Evolutionary conservation across 2,888 invertebrate genomes (phyloP).

Genomic region (Odontocolon sp.): DNA sequence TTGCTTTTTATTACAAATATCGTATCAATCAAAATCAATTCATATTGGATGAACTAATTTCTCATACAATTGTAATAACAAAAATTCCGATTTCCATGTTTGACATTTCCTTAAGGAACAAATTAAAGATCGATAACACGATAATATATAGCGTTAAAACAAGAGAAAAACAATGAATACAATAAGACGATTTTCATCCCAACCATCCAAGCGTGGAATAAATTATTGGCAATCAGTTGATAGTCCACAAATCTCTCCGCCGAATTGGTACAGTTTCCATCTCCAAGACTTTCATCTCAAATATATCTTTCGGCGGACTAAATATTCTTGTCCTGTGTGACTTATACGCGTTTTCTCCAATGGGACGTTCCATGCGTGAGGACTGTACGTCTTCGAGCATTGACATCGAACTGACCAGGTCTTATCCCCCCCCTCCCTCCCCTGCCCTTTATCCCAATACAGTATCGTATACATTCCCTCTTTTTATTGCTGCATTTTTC

Average conservation of each 20-base stretch:
- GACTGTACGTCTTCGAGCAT: conserved; percentile 13
- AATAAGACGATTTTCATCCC: conserved; percentile 10
- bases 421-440: background rate
- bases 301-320: conserved; percentile 12
- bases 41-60: too few relatives aligned
- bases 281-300: conserved; percentile 16
- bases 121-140: too few relatives aligned
- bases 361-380: conserved; percentile 19
- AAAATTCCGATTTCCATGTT: too few relatives aligned
- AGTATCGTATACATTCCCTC: background rate
- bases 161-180: background rate
- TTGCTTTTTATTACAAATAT: too few relatives aligned
- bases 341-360: conserved; percentile 16
- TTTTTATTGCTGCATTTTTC: conserved; percentile 18
- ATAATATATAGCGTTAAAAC: background rate
- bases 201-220: conserved; percentile 32
- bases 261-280: conserved; percentile 19
- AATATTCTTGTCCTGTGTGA: conserved; percentile 27
- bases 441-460: background rate
- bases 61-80: too few relatives aligned
- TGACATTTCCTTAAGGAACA: too few relatives aligned
- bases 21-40: too few relatives aligned
- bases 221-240: conserved; percentile 62
- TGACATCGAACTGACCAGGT: conserved; percentile 23
- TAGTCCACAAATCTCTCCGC: conserved; percentile 56